Base-by-base conservation (phyloP, 2,113 vertebrate genomes). In the Pomatorhinus ruficollis region DNA sequence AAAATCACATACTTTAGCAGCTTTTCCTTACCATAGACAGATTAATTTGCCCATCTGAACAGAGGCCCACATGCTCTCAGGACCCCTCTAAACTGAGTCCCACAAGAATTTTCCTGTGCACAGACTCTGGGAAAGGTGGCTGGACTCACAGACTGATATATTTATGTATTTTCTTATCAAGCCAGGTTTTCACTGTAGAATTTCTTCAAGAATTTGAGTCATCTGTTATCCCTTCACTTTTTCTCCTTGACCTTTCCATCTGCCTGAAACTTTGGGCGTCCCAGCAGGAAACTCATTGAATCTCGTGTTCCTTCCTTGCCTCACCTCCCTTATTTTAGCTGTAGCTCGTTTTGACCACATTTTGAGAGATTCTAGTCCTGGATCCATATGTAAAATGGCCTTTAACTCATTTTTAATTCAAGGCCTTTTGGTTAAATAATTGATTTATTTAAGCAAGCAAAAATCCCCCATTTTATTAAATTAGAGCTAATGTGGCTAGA, bases 1-100 rank as follows among this genome's bases (percentile, higher is more conserved):
- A 83, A 97, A 96, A 97, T 97, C 93, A 96, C 83, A 89, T 54
- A 94, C 54, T 89, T 97, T 87, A 97, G 93, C 87, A 71, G 85
- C 85, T 97, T 95, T 95, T 76, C 70, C 27, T 86, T 90, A 70
- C 84, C 90, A 94, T 11, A 66, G n/a, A 85, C 82, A 96, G 82
- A 97, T 97, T 96, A 95, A 97, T 97, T 97, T 95, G 31, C 75
- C 52, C 63, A 75, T 23, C 64, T 86, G 90, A 97, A 81, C 23
- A 90, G 89, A 97, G 72, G 96, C 90, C 91, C 81, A 94, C 94
- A 83, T 15, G 10, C n/a, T 49, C 72, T 82, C 79, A 82, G 35
- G 86, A 90, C 17, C 42, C 53, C 11, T 78, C 23, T 80, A 59
- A 93, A 77, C 71, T 82, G 57, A 37, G 12, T 52, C 44, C 60